Conservation (phyloP, 1,140 invertebrate genomes). For the Drosophila tani region DNA sequence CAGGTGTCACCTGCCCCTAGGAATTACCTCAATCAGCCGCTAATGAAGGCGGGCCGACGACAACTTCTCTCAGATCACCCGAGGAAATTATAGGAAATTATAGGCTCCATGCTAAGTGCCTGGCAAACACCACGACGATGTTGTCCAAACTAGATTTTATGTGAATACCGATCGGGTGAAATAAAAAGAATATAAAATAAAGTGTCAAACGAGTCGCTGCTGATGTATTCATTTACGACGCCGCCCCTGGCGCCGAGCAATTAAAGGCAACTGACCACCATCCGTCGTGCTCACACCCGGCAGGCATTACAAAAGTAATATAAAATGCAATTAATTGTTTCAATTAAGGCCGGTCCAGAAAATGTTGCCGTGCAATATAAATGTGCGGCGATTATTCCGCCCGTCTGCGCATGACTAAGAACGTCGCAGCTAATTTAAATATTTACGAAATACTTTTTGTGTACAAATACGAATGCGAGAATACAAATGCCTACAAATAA, state of each 20-base stretch:
- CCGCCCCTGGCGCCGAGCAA: conserved; percentile 43
- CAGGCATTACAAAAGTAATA: conserved; percentile 38
- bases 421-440: conserved; percentile 33
- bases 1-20: conserved; percentile 17
- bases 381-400: conserved; percentile 26
- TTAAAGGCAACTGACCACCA: conserved; percentile 54
- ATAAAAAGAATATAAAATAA: conserved; percentile 3
- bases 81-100: conserved; percentile 58
- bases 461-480: conserved; percentile 21
- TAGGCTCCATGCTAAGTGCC: conserved; percentile 58
- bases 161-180: conserved; percentile 39
- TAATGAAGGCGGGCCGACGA: conserved; percentile 51
- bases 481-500: conserved; percentile 35
- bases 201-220: conserved; percentile 39
- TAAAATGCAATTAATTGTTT: conserved; percentile 59
- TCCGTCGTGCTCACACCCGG: conserved; percentile 31
- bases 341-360: conserved; percentile 47
- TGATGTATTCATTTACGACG: conserved; percentile 57
- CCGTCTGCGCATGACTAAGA: conserved; percentile 47
- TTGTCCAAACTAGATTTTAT: conserved; percentile 63
- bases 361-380: conserved; percentile 27
- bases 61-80: conserved; percentile 33
- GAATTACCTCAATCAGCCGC: conserved; percentile 33
- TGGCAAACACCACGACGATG: conserved; percentile 33
- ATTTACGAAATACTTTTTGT: conserved; percentile 39